Base-by-base conservation (phyloP, 2,888 invertebrate genomes). In the Luffia ferchaultella region DNA sequence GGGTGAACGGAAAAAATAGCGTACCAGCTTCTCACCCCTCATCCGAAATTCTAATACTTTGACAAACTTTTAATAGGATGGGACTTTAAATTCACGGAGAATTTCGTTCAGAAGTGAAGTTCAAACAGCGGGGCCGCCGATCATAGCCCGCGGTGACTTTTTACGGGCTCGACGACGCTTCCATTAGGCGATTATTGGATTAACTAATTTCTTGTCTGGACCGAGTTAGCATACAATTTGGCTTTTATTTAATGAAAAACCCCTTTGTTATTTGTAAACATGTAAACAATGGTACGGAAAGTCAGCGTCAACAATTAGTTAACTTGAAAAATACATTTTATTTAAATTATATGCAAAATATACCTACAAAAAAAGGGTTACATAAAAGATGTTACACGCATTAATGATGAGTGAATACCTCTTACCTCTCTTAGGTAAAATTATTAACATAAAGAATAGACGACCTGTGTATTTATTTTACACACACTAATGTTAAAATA, bases 31-130 rank as follows among this genome's bases (percentile, higher is more conserved):
- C 76, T 74, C 74, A 67, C 76, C 78, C 76, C 76, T 80, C 76
- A 76, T 80, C 78, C 74, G 68, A 71, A 78, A 77, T 82, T 82
- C 78, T 76, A 77, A 82, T 82, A 79, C 79, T 78, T 78, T 66
- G 64, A 60, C 71, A 75, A 82, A 83, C 77, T 83, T 83, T 82
- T 82, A 82, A 82, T 82, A 79, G 76, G 80, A 78, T 80, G 73
- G 72, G 71, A 76, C 72, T 80, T 76, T 73, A 78, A 74, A 77
- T 77, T 80, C 76, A 73, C 72, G 65, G 69, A 71, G 70, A 76
- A 73, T 73, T 71, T 72, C 65, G 70, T 68, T 63, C 69, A 60
- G 64, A 59, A 64, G 67, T 60, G 67, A 73, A 73, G 69, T 76
- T 76, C 63, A 68, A 66, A 64, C 62, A 64, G 61, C 64, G 61